A percentile compares a stretch with the other conserved stretches of the same genome.
Evolutionary conservation across 1,140 invertebrate genomes (phyloP).

Genomic region (Gonatopus flavifemur): DNA sequence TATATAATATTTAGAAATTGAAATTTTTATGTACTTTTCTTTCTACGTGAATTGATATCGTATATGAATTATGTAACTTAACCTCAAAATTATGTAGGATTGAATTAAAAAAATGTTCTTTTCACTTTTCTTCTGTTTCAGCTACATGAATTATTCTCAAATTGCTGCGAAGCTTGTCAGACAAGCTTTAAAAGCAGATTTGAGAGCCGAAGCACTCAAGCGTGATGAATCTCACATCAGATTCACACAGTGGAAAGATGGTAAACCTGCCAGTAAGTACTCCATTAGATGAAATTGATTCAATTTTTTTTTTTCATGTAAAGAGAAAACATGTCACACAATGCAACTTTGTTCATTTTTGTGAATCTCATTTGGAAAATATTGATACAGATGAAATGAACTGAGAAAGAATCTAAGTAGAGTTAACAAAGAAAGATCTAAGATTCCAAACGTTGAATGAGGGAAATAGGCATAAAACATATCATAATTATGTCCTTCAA

Average conservation of each 20-base stretch:
- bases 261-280: slow-evolving; percentile 79
- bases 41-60: slow-evolving; percentile 7
- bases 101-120: background rate
- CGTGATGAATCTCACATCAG: slow-evolving; percentile 74
- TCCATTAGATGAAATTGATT: background rate
- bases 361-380: no score
- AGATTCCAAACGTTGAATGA: no score
- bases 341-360: no score
- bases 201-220: slow-evolving; percentile 72
- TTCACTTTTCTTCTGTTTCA: slow-evolving; percentile 52
- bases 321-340: no score
- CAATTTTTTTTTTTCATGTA: background rate
- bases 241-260: slow-evolving; percentile 84
- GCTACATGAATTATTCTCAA: slow-evolving; percentile 92
- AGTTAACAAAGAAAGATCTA: no score
- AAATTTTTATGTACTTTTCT: slow-evolving; percentile 4
- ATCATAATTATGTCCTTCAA: no score
- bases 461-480: no score
- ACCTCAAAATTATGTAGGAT: slow-evolving; percentile 6
- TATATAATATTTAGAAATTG: no score
- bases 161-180: slow-evolving; percentile 83
- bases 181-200: slow-evolving; percentile 73
- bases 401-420: no score
- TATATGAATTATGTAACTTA: slow-evolving; percentile 3
- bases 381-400: no score